These are phyloP conservation scores for Kryphioiulus occultus DNA, from an alignment of 2,888 invertebrate genomes.

Conservation along the genomic window DNA sequence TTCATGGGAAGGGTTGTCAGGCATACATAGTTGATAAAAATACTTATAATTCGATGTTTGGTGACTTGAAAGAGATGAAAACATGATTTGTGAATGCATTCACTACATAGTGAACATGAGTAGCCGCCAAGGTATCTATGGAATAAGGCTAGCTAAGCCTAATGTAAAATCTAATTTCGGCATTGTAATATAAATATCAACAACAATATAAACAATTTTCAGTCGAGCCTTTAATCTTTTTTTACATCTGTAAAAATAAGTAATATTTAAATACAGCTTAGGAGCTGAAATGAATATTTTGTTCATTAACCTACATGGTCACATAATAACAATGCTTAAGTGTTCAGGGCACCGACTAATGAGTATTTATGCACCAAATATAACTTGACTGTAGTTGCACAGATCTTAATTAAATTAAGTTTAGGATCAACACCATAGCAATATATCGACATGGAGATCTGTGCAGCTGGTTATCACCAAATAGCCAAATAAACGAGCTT, in stretches of 20 bases:
- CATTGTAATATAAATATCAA: too few relatives aligned
- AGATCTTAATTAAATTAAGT: background rate
- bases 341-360: background rate
- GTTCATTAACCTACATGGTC: background rate
- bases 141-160: too few relatives aligned
- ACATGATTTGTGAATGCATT: too few relatives aligned
- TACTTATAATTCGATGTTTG: too few relatives aligned
- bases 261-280: background rate
- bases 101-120: too few relatives aligned
- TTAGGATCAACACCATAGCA: background rate
- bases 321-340: background rate
- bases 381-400: background rate
- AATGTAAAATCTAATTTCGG: too few relatives aligned
- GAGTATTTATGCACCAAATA: conserved; percentile 7
- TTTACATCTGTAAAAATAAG: conserved; percentile 26
- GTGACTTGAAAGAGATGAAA: background rate
- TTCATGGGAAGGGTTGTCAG: too few relatives aligned
- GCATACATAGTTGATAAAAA: too few relatives aligned
- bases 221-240: background rate
- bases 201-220: background rate
- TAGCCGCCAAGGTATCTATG: too few relatives aligned
- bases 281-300: background rate
- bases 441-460: background rate
- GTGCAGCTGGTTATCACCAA: background rate
- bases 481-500: background rate